A percentile compares a stretch with the other conserved stretches of the same genome.
These are phyloP conservation scores for Buphagus erythrorhynchus DNA, from an alignment of 2,797 vertebrate species.

Conservation along the genomic window DNA sequence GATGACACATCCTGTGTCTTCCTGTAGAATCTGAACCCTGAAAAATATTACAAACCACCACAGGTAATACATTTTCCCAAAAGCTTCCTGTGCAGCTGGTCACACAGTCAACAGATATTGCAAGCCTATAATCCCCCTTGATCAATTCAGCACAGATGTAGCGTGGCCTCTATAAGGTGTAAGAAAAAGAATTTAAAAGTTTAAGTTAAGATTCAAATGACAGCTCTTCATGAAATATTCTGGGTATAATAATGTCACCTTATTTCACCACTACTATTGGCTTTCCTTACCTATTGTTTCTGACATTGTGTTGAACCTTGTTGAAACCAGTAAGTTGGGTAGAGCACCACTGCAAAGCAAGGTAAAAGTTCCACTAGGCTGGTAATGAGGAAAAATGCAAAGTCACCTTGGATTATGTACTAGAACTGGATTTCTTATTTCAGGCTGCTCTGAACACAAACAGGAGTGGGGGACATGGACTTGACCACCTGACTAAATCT, in stretches of 20 bases:
- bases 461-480: neutral
- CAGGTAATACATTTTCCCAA: neutral
- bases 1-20: neutral
- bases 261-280: neutral
- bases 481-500: neutral
- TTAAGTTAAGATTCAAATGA: neutral
- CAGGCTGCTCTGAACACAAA: neutral
- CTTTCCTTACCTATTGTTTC: neutral
- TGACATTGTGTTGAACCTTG: neutral
- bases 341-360: constrained; percentile 4
- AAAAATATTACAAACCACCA: neutral
- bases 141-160: neutral
- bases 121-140: neutral
- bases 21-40: neutral
- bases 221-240: neutral
- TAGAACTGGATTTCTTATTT: constrained; percentile 21
- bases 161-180: neutral
- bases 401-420: constrained; percentile 19
- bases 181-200: neutral
- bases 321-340: neutral
- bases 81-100: neutral
- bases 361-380: neutral
- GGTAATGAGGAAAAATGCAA: neutral
- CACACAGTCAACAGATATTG: neutral
- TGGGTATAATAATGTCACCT: neutral